Evolutionary conservation across 2,797 vertebrate species (phyloP), one percentile per base, ranked within the genome.

Genomic region (Botia almorhae): DNA sequence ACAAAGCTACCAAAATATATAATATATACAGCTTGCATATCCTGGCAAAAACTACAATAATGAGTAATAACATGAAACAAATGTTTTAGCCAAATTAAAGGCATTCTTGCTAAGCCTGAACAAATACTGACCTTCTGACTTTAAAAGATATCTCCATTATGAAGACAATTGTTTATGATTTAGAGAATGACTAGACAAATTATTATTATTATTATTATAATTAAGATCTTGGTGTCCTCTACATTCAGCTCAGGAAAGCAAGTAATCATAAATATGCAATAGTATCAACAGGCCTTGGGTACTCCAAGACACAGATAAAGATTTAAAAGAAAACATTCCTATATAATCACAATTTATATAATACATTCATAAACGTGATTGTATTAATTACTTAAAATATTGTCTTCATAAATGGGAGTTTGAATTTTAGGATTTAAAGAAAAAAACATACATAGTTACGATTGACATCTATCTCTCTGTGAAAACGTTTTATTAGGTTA

Each of bases 281-380:
- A 13, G 53, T 6, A 69, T 36, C 46, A 61, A 68, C 69, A 81
- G 72, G 17, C 26, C 26, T 50, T 21, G 11, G 21, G 46, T 48
- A 64, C 72, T 82, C 61, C 53, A 60, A 77, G 33, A 61, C 58
- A 60, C 26, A 75, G 56, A 67, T 14, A 43, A 70, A 70, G 12
- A 58, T 63, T 56, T 65, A 13, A 74, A 69, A 3, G 5, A 74
- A 65, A 81, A 56, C 17, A 72, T 75, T 74, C 39, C 56, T 56
- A 58, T 46, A 43, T 16, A 65, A 56, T 43, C 36, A 83, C 26
- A 56, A 77, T 80, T 77, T 55, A 78, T 43, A 76, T 60, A 23
- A 65, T 86, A 85, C 83, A 86, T 86, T 86, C 75, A 69, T 61
- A 70, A 79, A 67, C 39, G 50, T 77, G 23, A 48, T 13, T 19